phyloP scores from a whole-genome alignment of 1,140 invertebrate species.

The Stratiolaelaps scimitus region DNA sequence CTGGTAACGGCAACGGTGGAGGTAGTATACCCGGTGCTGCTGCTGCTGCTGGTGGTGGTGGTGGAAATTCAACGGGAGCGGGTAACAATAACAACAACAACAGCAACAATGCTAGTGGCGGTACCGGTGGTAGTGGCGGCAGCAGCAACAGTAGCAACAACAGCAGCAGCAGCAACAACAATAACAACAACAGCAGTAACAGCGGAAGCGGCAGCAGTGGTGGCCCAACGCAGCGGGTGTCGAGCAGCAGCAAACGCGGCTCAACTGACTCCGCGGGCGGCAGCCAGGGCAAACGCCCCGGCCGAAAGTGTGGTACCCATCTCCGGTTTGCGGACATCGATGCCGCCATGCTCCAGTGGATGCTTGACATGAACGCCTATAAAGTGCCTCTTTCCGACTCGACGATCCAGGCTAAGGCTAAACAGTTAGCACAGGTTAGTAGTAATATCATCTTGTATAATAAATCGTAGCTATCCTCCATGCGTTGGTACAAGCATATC shows the following conservation, averaged over 20 bases:
- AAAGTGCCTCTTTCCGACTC: slow-evolving; percentile 27
- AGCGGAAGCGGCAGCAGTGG: slow-evolving; percentile 8
- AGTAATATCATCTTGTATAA: neutral
- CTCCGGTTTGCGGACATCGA: slow-evolving; percentile 26
- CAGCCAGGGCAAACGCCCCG: slow-evolving; percentile 24
- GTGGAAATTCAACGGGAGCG: no score
- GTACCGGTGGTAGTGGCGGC: neutral
- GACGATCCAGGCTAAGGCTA: slow-evolving; percentile 29
- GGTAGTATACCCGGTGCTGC: no score
- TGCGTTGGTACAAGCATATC: no score
- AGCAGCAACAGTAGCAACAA: slow-evolving; percentile 18
- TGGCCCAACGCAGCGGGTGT: no score
- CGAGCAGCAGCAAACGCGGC: slow-evolving; percentile 12
- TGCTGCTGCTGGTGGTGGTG: no score
- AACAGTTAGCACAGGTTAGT: slow-evolving; percentile 29
- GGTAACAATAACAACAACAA: no score
- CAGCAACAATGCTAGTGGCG: no score
- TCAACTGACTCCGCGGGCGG: slow-evolving; percentile 12
- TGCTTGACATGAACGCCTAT: slow-evolving; percentile 29
- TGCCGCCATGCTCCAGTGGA: slow-evolving; percentile 28
- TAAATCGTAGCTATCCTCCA: no score
- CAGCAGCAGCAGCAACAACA: neutral
- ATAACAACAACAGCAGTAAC: neutral
- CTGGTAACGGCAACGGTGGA: no score
- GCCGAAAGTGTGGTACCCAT: slow-evolving; percentile 22